Evolutionary conservation across 2,113 vertebrate species (phyloP).

Genomic region (Malurus alboscapulatus): DNA sequence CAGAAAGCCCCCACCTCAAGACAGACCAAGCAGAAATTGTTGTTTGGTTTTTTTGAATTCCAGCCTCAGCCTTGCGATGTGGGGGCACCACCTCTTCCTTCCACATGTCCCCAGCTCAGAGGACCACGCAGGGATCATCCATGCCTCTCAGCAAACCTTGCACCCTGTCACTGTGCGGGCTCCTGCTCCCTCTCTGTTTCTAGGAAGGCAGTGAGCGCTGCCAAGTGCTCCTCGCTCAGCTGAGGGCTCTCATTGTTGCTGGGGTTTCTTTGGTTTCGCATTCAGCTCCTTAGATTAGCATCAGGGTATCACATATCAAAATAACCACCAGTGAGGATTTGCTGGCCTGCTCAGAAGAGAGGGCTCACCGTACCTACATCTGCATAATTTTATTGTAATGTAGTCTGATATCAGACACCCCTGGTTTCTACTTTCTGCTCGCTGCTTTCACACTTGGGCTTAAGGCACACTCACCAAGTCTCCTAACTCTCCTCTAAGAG

Average conservation of each 20-base stretch:
- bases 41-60: background rate
- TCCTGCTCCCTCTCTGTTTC: background rate
- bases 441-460: background rate
- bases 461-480: background rate
- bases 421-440: background rate
- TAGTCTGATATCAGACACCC: background rate
- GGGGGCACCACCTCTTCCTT: background rate
- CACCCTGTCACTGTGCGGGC: background rate
- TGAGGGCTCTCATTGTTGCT: background rate
- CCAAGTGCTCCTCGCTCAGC: background rate
- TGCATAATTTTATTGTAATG: background rate
- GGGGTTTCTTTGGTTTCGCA: conserved; percentile 3
- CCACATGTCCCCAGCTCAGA: rapidly evolving
- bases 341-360: conserved; percentile 15
- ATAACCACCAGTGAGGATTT: conserved; percentile 37
- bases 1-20: background rate
- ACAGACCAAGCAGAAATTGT: background rate
- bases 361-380: conserved; percentile 3
- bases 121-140: rapidly evolving
- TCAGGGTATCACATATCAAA: conserved; percentile 53
- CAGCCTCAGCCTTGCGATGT: rapidly evolving
- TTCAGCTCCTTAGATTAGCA: conserved; percentile 24
- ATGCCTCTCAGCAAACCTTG: rapidly evolving
- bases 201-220: background rate
- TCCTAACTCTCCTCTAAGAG: background rate